Percentiles rank a stretch among this genome's conserved stretches.
Conservation (phyloP, 1,140 invertebrate genomes). For the Microplitis demolitor region DNA sequence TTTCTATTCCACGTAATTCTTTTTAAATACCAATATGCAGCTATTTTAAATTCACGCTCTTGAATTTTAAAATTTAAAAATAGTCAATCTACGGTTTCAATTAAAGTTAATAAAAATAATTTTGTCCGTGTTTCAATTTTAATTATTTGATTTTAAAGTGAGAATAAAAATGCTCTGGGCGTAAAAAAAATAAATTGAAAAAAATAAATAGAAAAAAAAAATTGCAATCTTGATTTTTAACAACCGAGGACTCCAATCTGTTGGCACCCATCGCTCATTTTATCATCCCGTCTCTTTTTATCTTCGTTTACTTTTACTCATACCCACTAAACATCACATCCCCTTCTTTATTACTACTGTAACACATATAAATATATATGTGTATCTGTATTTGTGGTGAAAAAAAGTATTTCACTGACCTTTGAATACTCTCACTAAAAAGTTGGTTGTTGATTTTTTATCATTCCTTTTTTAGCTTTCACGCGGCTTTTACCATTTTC, state of each 20-base stretch:
- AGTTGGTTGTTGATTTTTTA: background rate
- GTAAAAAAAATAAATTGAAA: background rate
- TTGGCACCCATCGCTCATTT: constrained; percentile 5
- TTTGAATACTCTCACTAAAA: background rate
- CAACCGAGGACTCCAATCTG: constrained; percentile 10
- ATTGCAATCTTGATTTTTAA: constrained; percentile 1
- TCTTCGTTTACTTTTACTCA: background rate
- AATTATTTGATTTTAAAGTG: background rate
- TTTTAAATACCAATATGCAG: too few species aligned
- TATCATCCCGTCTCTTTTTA: background rate
- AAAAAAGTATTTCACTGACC: background rate
- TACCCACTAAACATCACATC: background rate
- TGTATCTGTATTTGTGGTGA: too few species aligned
- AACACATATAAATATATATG: too few species aligned
- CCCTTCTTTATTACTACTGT: background rate
- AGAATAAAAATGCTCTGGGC: background rate
- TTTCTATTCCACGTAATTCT: too few species aligned
- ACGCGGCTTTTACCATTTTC: background rate
- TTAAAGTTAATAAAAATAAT: too few species aligned
- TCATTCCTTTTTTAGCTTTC: background rate
- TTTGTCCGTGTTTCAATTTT: too few species aligned
- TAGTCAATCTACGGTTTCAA: too few species aligned
- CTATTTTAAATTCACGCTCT: too few species aligned
- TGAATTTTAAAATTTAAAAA: too few species aligned
- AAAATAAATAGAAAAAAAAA: background rate